Conservation (phyloP, 2,888 invertebrate genomes). For the Odontomyia ornata region DNA sequence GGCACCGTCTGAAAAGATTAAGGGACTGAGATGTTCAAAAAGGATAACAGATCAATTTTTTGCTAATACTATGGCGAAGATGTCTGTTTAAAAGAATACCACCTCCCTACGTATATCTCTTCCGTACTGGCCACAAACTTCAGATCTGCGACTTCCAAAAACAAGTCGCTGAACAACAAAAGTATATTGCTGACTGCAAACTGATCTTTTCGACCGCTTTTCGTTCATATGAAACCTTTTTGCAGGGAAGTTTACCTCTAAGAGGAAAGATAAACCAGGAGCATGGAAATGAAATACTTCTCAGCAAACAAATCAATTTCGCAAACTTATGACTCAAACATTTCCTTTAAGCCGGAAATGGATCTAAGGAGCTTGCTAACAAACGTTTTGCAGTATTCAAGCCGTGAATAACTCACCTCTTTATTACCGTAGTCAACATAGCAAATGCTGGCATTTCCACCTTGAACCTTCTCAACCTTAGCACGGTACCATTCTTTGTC, state of each 20-base stretch:
- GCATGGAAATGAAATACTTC: background rate
- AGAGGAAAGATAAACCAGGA: slow-evolving; percentile 10
- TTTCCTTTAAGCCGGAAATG: slow-evolving; percentile 63
- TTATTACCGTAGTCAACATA: slow-evolving; percentile 98
- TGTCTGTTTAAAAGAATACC: slow-evolving; percentile 6
- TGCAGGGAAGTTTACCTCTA: slow-evolving; percentile 18
- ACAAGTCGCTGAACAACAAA: slow-evolving; percentile 54
- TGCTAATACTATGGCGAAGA: background rate
- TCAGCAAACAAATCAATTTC: slow-evolving; percentile 55
- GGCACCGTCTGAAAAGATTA: slow-evolving; percentile 69
- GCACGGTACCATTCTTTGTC: slow-evolving; percentile 98
- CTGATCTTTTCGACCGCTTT: slow-evolving; percentile 42
- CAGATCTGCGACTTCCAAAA: slow-evolving; percentile 3
- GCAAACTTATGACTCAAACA: slow-evolving; percentile 66
- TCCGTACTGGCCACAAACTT: background rate
- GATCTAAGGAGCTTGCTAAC: slow-evolving; percentile 65
- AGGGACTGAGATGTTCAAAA: too few species aligned
- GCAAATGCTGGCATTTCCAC: slow-evolving; percentile 79
- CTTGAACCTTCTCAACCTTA: slow-evolving; percentile 82
- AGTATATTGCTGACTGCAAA: slow-evolving; percentile 56
- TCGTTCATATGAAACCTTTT: slow-evolving; percentile 5
- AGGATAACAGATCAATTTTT: background rate
- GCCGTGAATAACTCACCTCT: slow-evolving; percentile 68
- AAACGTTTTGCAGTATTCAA: background rate
- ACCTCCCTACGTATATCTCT: slow-evolving; percentile 19